phyloP scores from a whole-genome alignment of 2,113 vertebrate genomes.

The Scalopus aquaticus region DNA sequence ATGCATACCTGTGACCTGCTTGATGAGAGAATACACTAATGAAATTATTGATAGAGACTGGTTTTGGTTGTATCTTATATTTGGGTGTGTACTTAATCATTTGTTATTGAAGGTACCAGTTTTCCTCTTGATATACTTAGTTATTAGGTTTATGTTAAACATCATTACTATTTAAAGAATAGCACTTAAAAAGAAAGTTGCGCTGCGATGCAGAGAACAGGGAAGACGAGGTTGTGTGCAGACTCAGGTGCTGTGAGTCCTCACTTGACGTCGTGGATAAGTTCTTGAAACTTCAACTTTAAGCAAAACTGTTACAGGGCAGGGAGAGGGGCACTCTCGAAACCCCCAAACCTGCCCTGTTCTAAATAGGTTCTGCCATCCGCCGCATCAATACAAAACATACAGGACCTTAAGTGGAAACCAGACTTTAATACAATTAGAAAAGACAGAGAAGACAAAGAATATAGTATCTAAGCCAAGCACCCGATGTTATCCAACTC shows the following conservation, averaged over 20 bases:
- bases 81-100: background rate
- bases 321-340: no score
- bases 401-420: no score
- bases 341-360: no score
- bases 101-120: background rate
- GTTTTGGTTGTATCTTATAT: background rate
- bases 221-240: background rate
- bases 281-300: background rate
- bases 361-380: no score
- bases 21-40: background rate
- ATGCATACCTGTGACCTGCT: background rate
- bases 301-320: no score
- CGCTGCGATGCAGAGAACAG: background rate
- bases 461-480: no score
- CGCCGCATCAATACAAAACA: no score
- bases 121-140: slow-evolving; percentile 3
- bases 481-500: no score
- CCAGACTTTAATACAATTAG: no score
- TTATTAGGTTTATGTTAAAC: background rate
- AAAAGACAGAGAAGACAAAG: no score
- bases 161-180: background rate
- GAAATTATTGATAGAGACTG: background rate
- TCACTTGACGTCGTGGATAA: background rate
- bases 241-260: background rate
- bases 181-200: background rate